phyloP scores from a whole-genome alignment of 2,888 invertebrate genomes.

The Lithophane ornitopus region DNA sequence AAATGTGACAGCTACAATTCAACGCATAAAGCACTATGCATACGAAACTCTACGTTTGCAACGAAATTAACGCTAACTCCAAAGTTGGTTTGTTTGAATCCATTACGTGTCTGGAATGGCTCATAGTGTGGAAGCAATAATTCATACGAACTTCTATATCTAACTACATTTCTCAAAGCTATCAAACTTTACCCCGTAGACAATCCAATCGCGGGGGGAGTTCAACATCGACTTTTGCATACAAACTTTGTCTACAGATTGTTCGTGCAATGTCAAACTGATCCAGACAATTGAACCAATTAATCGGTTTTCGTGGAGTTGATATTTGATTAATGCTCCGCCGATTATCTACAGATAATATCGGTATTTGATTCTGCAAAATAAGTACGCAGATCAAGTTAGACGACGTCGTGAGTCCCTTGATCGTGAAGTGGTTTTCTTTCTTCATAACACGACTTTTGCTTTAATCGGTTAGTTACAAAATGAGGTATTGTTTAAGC shows the following conservation, averaged over 20 bases:
- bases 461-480: slow-evolving; percentile 32
- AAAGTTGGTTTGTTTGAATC: slow-evolving; percentile 73
- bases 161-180: slow-evolving; percentile 83
- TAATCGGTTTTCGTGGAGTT: slow-evolving; percentile 81
- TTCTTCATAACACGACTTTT: slow-evolving; percentile 26
- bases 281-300: slow-evolving; percentile 86
- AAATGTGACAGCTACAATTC: slow-evolving; percentile 54
- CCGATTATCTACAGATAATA: slow-evolving; percentile 59
- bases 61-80: slow-evolving; percentile 62
- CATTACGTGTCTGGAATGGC: slow-evolving; percentile 77
- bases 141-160: slow-evolving; percentile 82
- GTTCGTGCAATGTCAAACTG: slow-evolving; percentile 85
- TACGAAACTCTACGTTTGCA: slow-evolving; percentile 43
- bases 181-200: slow-evolving; percentile 85
- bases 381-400: slow-evolving; percentile 38
- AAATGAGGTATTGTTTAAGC: slow-evolving; percentile 41
- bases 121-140: slow-evolving; percentile 75
- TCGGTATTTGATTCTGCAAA: slow-evolving; percentile 42
- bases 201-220: slow-evolving; percentile 83
- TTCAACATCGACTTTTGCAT: slow-evolving; percentile 86
- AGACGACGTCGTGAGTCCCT: slow-evolving; percentile 38
- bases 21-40: slow-evolving; percentile 33
- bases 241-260: slow-evolving; percentile 85
- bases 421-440: slow-evolving; percentile 16
- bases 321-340: slow-evolving; percentile 74